These are phyloP conservation scores for Marmota flaviventris DNA, from an alignment of 2,113 vertebrate genomes.

Conservation along the genomic window DNA sequence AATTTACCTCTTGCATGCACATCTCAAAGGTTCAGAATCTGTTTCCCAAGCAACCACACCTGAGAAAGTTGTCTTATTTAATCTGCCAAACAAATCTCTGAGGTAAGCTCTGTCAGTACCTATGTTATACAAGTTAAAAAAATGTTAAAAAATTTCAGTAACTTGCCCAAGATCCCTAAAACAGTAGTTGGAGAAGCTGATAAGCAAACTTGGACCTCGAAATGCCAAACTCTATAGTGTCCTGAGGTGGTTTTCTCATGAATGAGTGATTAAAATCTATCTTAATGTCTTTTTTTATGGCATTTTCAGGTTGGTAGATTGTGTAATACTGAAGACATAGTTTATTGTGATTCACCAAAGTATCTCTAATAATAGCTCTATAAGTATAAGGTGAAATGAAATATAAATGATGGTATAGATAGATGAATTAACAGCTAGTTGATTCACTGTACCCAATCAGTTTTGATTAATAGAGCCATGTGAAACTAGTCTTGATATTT, in stretches of 20 bases:
- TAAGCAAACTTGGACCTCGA: background rate
- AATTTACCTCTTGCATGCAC: background rate
- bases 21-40: background rate
- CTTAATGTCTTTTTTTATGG: constrained; percentile 15
- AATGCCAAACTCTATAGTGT: background rate
- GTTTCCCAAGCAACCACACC: background rate
- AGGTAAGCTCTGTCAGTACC: background rate
- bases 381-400: constrained; percentile 31
- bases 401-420: background rate
- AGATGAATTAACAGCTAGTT: constrained; percentile 58
- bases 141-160: background rate
- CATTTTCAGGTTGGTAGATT: background rate
- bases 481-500: constrained; percentile 48
- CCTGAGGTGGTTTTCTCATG: background rate
- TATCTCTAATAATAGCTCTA: constrained; percentile 43
- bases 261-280: constrained; percentile 51
- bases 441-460: constrained; percentile 48
- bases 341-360: constrained; percentile 55
- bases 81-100: background rate
- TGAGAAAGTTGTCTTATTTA: background rate
- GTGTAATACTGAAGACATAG: constrained; percentile 35
- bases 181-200: background rate
- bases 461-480: constrained; percentile 61
- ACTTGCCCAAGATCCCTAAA: background rate
- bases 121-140: background rate